Evolutionary conservation across 2,888 invertebrate genomes (phyloP).

Genomic region (Gortyna flavago): DNA sequence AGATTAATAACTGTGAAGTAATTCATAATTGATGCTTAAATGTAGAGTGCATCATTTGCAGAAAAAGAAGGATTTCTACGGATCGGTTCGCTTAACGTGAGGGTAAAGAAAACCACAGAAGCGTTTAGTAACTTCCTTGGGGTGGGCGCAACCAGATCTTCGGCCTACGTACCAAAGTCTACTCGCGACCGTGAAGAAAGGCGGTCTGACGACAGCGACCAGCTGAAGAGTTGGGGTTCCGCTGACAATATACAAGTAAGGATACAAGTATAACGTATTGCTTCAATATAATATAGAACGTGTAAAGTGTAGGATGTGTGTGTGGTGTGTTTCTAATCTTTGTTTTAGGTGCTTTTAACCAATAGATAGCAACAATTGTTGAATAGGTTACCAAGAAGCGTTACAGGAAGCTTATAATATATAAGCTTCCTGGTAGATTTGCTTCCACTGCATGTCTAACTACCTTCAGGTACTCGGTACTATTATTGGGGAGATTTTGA

Average conservation of each 20-base stretch:
- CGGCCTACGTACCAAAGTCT: constrained; percentile 85
- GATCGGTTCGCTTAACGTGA: constrained; percentile 97
- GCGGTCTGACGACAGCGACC: constrained; percentile 88
- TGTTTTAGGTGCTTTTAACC: not conserved
- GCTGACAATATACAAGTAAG: constrained; percentile 95
- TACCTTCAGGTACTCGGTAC: not conserved
- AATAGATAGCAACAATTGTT: not conserved
- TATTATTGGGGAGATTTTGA: not conserved
- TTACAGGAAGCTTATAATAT: no score
- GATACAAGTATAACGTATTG: not conserved
- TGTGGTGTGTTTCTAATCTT: not conserved
- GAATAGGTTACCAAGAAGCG: not conserved
- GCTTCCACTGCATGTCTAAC: no score
- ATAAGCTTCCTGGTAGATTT: no score
- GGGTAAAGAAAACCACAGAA: constrained; percentile 97
- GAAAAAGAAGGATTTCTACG: constrained; percentile 97
- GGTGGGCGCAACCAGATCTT: constrained; percentile 91
- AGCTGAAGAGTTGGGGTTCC: constrained; percentile 96
- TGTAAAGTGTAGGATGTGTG: not conserved
- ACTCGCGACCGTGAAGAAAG: constrained; percentile 80
- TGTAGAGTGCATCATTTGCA: constrained; percentile 78
- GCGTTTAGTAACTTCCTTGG: constrained; percentile 97
- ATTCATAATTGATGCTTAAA: constrained; percentile 3
- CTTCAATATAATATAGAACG: not conserved
- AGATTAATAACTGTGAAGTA: not conserved